Percentiles rank a stretch among this genome's conserved stretches.
These are phyloP conservation scores for Drosophila glabriapex DNA, from an alignment of 2,888 invertebrate species.

Conservation along the genomic window DNA sequence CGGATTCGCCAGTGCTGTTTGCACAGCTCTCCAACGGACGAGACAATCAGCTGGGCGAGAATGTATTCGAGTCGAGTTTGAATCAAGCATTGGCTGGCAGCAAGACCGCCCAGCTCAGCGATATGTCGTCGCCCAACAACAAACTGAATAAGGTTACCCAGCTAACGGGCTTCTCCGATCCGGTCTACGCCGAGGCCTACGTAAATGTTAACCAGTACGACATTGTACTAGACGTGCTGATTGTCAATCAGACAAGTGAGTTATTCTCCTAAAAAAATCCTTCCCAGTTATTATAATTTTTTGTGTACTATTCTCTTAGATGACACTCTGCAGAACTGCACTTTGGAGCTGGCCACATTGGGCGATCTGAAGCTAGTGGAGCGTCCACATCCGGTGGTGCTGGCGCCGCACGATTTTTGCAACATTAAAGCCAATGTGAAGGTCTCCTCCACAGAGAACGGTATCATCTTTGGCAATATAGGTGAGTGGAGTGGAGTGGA, in stretches of 20 bases:
- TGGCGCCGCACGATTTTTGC: slow-evolving; percentile 98
- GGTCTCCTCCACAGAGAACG: slow-evolving; percentile 99
- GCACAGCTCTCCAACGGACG: slow-evolving; percentile 90
- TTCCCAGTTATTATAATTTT: neutral
- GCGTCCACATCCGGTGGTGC: slow-evolving; percentile 97
- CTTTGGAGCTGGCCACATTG: slow-evolving; percentile 98
- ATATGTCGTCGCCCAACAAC: slow-evolving; percentile 87
- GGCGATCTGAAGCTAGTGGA: slow-evolving; percentile 99
- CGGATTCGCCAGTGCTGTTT: slow-evolving; percentile 94
- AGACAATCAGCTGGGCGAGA: slow-evolving; percentile 87
- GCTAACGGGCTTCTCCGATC: slow-evolving; percentile 99
- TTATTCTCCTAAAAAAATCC: slow-evolving; percentile 8
- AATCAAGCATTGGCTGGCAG: slow-evolving; percentile 93
- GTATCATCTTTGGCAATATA: slow-evolving; percentile 99
- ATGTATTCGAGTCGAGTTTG: slow-evolving; percentile 97
- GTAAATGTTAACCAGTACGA: slow-evolving; percentile 99
- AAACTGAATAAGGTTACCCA: slow-evolving; percentile 94
- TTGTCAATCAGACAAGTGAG: slow-evolving; percentile 97
- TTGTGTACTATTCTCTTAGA: slow-evolving; percentile 83
- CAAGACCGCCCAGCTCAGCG: slow-evolving; percentile 84
- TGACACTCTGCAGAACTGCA: slow-evolving; percentile 99
- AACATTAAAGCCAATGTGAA: slow-evolving; percentile 99
- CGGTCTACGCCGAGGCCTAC: slow-evolving; percentile 99
- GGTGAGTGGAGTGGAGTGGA: slow-evolving; percentile 86
- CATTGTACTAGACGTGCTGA: slow-evolving; percentile 98